Conservation (phyloP, 2,113 vertebrate genomes). For the Chionis minor region DNA sequence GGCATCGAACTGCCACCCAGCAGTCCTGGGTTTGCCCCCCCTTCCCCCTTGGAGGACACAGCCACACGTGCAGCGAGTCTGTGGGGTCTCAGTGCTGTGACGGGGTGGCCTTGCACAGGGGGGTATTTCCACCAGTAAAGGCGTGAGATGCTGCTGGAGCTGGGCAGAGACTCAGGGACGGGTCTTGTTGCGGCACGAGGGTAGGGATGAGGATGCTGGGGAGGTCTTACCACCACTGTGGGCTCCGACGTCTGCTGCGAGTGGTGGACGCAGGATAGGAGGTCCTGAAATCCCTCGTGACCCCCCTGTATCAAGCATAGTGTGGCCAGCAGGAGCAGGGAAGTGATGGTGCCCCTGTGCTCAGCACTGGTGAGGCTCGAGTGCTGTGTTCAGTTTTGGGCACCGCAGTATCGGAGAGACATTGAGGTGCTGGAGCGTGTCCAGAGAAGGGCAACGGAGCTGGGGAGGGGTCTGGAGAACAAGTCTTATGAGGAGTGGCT, state of each 20-base stretch:
- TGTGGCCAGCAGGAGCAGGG: too few relatives aligned
- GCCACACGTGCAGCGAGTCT: background rate
- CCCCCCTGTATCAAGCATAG: too few relatives aligned
- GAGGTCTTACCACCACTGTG: rapidly evolving
- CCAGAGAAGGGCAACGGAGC: too few relatives aligned
- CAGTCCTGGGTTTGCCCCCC: background rate
- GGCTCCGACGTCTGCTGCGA: background rate
- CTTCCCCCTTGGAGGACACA: background rate
- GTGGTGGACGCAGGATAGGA: background rate
- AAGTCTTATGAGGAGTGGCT: too few relatives aligned
- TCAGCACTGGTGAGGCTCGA: too few relatives aligned
- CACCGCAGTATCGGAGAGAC: too few relatives aligned
- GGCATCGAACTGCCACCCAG: background rate
- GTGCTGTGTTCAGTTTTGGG: too few relatives aligned
- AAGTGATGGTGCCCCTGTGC: too few relatives aligned
- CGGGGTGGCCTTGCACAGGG: background rate
- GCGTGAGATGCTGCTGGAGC: background rate
- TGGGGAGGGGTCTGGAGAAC: too few relatives aligned
- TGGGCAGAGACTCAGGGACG: background rate
- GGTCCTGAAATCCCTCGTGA: background rate
- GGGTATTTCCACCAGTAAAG: background rate
- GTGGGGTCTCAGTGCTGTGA: rapidly evolving
- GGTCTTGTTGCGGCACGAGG: background rate
- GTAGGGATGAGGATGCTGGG: background rate
- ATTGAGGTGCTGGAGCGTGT: too few relatives aligned